Evolutionary conservation across 1,140 invertebrate species (phyloP).

Genomic region (Chironomus tepperi): DNA sequence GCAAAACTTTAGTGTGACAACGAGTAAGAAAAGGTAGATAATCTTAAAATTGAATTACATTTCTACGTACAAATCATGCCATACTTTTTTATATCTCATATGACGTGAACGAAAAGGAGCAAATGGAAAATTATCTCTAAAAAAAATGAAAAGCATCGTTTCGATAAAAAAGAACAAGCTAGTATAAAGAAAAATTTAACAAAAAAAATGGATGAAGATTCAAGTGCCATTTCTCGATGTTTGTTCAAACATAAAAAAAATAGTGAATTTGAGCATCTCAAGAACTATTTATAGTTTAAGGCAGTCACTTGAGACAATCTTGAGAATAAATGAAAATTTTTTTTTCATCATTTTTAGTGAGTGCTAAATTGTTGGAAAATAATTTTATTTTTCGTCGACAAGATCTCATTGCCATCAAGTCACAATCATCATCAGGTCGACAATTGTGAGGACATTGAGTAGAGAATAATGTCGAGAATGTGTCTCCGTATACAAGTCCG

Average conservation of each 20-base stretch:
- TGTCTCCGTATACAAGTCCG: too few species aligned
- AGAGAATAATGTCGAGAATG: too few species aligned
- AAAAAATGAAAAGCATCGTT: too few species aligned
- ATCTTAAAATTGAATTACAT: constrained; percentile 23
- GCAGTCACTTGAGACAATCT: not conserved
- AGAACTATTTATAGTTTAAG: not conserved
- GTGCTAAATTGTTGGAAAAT: not conserved
- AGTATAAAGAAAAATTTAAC: not conserved
- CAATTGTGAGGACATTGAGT: not conserved
- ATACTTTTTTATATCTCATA: not conserved
- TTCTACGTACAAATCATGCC: not conserved
- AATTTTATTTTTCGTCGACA: not conserved
- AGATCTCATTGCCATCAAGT: not conserved
- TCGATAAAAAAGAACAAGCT: not conserved
- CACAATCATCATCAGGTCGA: not conserved
- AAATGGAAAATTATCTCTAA: too few species aligned
- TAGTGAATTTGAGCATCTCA: not conserved
- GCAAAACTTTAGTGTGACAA: too few species aligned
- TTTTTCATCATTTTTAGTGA: not conserved
- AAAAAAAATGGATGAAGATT: not conserved
- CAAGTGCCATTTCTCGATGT: not conserved
- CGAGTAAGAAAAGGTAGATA: constrained; percentile 6
- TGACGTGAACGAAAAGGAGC: too few species aligned
- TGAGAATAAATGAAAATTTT: not conserved
- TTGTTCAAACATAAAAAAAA: not conserved